Evolutionary conservation across 2,888 invertebrate species (phyloP).

Genomic region (Caenorhabditis becei): DNA sequence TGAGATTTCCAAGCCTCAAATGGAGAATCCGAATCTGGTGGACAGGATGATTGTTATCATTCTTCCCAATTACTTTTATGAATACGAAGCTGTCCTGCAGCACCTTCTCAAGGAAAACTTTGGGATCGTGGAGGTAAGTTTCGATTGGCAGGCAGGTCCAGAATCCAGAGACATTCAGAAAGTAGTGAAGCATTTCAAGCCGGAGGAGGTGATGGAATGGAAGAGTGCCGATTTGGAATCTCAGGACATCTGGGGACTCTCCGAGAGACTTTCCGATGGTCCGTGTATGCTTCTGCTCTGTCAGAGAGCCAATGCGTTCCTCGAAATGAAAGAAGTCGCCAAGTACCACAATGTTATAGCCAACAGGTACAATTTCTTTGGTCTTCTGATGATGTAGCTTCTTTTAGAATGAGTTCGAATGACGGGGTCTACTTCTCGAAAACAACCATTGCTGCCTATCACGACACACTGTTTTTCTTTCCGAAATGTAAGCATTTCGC

Average conservation of each 20-base stretch:
- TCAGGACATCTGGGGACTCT: conserved; percentile 54
- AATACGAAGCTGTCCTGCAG: conserved; percentile 57
- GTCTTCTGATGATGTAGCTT: too few relatives aligned
- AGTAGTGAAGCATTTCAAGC: conserved; percentile 45
- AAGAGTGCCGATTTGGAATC: conserved; percentile 56
- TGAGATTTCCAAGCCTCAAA: conserved; percentile 44
- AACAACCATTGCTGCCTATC: conserved; percentile 58
- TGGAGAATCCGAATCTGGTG: conserved; percentile 55
- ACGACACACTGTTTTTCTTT: conserved; percentile 65
- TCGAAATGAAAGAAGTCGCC: conserved; percentile 52
- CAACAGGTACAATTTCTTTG: conserved; percentile 45
- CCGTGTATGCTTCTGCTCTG: conserved; percentile 56
- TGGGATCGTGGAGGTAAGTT: conserved; percentile 63
- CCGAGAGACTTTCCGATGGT: conserved; percentile 49
- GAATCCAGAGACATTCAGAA: conserved; percentile 38
- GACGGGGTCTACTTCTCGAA: conserved; percentile 57
- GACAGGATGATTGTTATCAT: conserved; percentile 62
- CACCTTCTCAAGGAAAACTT: conserved; percentile 53
- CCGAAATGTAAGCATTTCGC: conserved; percentile 46
- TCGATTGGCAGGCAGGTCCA: not conserved
- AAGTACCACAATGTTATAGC: conserved; percentile 49
- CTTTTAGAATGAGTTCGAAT: conserved; percentile 41
- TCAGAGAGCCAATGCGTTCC: conserved; percentile 62
- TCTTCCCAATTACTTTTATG: conserved; percentile 63
- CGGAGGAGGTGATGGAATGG: conserved; percentile 64